Evolutionary conservation across 2,113 vertebrate genomes (phyloP).

Genomic region (Origma solitaria): DNA sequence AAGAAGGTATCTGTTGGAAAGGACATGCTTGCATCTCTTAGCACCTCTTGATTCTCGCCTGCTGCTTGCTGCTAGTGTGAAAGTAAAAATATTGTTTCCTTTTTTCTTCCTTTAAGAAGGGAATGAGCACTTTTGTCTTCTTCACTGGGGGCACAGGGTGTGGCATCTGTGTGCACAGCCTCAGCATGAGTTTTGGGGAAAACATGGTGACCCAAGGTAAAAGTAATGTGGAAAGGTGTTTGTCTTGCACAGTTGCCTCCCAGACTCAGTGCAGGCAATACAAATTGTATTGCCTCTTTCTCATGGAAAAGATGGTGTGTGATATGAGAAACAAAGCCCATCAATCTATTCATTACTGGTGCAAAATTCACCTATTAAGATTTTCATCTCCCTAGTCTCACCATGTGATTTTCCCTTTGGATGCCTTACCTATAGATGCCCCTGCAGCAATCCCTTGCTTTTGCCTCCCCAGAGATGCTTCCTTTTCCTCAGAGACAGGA

Average conservation of each 20-base stretch:
- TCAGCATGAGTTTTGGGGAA: neutral
- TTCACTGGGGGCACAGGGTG: neutral
- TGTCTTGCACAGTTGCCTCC: neutral
- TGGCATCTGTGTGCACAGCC: neutral
- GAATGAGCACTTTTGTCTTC: constrained; percentile 16
- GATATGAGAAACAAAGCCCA: neutral
- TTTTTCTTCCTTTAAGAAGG: constrained; percentile 25
- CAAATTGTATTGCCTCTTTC: neutral
- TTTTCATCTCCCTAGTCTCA: neutral
- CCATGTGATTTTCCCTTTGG: neutral
- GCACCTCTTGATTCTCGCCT: constrained; percentile 68
- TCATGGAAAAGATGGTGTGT: neutral
- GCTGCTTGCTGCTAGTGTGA: constrained; percentile 76
- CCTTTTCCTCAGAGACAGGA: neutral
- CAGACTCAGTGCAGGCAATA: neutral
- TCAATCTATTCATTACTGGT: neutral
- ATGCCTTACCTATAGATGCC: neutral
- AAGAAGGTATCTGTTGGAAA: constrained; percentile 88
- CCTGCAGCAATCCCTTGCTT: neutral
- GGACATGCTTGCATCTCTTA: constrained; percentile 68
- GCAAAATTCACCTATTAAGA: neutral
- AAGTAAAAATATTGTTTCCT: constrained; percentile 59
- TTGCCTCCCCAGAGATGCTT: neutral
- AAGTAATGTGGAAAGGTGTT: neutral
- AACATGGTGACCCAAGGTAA: neutral